Conservation (phyloP, 2,113 vertebrate species). For the Zingel zingel region DNA sequence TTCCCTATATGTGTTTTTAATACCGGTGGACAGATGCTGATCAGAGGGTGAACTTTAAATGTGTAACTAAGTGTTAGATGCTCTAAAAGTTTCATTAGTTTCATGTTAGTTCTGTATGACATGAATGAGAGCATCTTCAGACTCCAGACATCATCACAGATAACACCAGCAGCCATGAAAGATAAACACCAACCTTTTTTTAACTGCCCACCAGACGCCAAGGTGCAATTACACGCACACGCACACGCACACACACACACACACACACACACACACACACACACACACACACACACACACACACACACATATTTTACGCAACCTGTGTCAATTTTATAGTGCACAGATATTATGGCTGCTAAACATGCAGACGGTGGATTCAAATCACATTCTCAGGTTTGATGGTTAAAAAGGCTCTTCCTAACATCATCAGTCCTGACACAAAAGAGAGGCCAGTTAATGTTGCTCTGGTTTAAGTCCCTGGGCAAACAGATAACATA, state of each 20-base stretch:
- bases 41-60: not conserved
- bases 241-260: not conserved
- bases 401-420: constrained; percentile 14
- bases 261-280: not conserved
- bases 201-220: constrained; percentile 10
- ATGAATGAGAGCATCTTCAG: constrained; percentile 21
- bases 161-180: constrained; percentile 12
- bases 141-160: constrained; percentile 17
- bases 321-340: not conserved
- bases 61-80: not conserved
- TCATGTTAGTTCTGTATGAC: not conserved
- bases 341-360: not conserved
- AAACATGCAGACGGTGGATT: constrained; percentile 6
- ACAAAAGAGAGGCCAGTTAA: constrained; percentile 56
- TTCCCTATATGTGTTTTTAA: not conserved
- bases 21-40: not conserved
- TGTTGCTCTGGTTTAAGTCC: constrained; percentile 57
- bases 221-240: not conserved
- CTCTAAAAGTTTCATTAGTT: not conserved
- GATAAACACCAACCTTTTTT: constrained; percentile 32
- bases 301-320: not conserved
- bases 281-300: not conserved
- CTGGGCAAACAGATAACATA: constrained; percentile 78
- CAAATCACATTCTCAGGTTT: constrained; percentile 18
- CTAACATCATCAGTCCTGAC: constrained; percentile 46